A percentile compares a stretch with the other conserved stretches of the same genome.
Conservation (phyloP, 1,140 invertebrate genomes). For the Trichomalopsis sarcophagae region DNA sequence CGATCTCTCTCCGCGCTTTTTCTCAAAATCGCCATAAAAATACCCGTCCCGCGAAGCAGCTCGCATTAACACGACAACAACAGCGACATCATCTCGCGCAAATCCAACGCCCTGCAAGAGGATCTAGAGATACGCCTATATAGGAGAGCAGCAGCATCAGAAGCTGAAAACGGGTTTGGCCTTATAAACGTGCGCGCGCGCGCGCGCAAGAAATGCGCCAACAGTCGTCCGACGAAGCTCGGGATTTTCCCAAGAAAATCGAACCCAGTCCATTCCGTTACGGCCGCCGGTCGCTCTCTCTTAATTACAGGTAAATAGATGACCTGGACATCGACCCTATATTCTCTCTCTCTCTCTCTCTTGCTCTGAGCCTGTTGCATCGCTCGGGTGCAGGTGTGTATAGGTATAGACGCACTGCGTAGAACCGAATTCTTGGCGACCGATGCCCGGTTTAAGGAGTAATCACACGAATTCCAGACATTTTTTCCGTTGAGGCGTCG, state of each 20-base stretch:
- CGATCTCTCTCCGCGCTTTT: neutral
- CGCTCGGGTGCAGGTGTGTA: neutral
- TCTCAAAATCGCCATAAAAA: neutral
- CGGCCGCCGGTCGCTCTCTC: neutral
- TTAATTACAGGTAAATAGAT: conserved; percentile 39
- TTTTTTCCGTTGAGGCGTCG: neutral
- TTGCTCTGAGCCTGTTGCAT: neutral
- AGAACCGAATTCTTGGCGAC: neutral
- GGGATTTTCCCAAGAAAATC: conserved; percentile 44
- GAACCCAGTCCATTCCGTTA: conserved; percentile 31
- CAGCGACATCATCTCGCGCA: too few relatives aligned
- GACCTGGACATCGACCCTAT: conserved; percentile 21
- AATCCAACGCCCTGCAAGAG: too few relatives aligned
- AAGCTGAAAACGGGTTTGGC: conserved; percentile 38
- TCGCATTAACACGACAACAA: neutral
- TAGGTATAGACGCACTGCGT: neutral
- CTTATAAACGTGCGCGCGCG: neutral
- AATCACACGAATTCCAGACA: neutral
- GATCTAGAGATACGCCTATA: neutral
- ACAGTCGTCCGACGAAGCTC: neutral
- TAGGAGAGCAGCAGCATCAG: neutral
- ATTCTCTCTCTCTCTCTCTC: neutral
- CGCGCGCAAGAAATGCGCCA: conserved; percentile 23
- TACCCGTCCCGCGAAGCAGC: too few relatives aligned
- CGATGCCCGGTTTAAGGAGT: neutral